Evolutionary conservation across 2,113 vertebrate species (phyloP), one percentile per base, ranked within the genome.

Genomic region (Amphiprion percula): DNA sequence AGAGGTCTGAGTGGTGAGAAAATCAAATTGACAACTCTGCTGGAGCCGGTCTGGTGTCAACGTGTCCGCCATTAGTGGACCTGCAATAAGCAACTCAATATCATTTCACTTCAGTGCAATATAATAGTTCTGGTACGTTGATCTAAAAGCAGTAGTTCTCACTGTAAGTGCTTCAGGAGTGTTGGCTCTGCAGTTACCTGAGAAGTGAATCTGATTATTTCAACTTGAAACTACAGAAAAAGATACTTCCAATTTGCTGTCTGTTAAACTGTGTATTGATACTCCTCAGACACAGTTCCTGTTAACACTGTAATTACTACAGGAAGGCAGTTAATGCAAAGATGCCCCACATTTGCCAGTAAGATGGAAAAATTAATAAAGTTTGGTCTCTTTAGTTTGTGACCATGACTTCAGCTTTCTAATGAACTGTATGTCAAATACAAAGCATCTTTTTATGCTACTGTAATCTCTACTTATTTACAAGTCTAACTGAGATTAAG

Each of bases 51-150:
- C 70, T 74, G 66, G 41, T 74, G 71, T 71, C 81, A n/a, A 54
- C 66, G 41, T 74, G 71, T 74, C 81, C 24, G 54, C 78, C 63
- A 87, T 88, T 73, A 77, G 74, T 68, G 64, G 61, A 80, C 69
- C 47, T 79, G 74, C 72, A 86, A 83, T 74, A 74, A 76, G 70
- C 91, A 92, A 91, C 89, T 89, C 55, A 81, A 90, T 91, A 87
- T 83, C 50, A 69, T 75, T 91, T 88, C 60, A 83, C 86, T 88
- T 88, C 33, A 64, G 54, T 71, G 84, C 47, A 83, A 82, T 64
- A 68, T 71, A 68, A 90, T 78, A 74, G 54, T 77, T 85, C 47
- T 71, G 21, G 23, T 80, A 54, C 21, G 46, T 77, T 54, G 63
- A 80, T 87, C 52, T 77, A 82, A 88, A 86, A 78, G 65, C 83